Conservation (phyloP, 92 coral and sea anemone species). For the Porites rus region DNA sequence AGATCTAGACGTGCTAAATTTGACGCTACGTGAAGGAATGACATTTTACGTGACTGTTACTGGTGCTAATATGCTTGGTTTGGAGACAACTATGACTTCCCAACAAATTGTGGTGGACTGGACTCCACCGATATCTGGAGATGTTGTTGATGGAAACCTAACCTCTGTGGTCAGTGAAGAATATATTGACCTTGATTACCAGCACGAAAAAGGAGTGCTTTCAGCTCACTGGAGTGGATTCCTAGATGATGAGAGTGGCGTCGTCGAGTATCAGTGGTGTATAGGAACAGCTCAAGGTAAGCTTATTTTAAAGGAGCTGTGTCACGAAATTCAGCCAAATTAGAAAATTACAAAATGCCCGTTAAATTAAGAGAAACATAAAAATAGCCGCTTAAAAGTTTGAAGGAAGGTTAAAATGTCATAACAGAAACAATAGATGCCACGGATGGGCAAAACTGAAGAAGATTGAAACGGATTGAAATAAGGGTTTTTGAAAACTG, state of each 20-base stretch:
- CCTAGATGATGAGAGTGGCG: slow-evolving; percentile 81
- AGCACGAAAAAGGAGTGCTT: slow-evolving; percentile 48
- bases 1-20: slow-evolving; percentile 76
- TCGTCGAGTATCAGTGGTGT: slow-evolving; percentile 87
- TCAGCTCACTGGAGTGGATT: slow-evolving; percentile 91
- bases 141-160: slow-evolving; percentile 84
- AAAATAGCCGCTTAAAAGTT: too few relatives aligned
- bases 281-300: slow-evolving; percentile 88
- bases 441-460: too few relatives aligned
- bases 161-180: slow-evolving; percentile 34
- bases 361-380: too few relatives aligned
- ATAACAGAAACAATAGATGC: too few relatives aligned
- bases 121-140: slow-evolving; percentile 89
- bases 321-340: too few relatives aligned
- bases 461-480: too few relatives aligned
- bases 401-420: too few relatives aligned
- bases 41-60: slow-evolving; percentile 80
- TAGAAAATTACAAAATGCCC: too few relatives aligned
- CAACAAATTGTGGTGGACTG: slow-evolving; percentile 93
- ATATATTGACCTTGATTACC: slow-evolving; percentile 75
- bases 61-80: slow-evolving; percentile 88
- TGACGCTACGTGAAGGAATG: slow-evolving; percentile 78
- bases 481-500: too few relatives aligned
- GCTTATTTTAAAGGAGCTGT: background rate
- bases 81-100: slow-evolving; percentile 82